phyloP scores from a whole-genome alignment of 2,113 vertebrate genomes.

The Paramisgurnus dabryanus region DNA sequence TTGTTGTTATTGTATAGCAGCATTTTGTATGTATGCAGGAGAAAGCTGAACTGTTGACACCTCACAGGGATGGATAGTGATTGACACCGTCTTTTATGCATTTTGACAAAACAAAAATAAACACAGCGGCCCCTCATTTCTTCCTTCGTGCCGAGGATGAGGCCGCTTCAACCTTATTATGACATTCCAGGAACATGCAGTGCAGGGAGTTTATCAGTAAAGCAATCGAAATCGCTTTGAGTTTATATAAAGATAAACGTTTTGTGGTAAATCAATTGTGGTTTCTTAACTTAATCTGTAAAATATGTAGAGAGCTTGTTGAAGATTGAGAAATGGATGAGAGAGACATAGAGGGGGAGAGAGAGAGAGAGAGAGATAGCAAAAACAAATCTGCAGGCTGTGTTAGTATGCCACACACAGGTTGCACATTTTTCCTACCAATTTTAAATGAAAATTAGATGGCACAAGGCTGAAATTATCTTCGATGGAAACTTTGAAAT shows the following conservation, averaged over 20 bases:
- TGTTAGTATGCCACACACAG: slow-evolving; percentile 44
- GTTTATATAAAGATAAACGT: not conserved
- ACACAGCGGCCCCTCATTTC: slow-evolving; percentile 6
- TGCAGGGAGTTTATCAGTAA: not conserved
- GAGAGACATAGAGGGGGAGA: not conserved
- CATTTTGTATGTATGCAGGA: not conserved
- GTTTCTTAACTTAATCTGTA: not conserved
- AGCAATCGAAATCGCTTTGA: not conserved
- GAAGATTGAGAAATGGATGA: slow-evolving; percentile 2
- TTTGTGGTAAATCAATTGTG: not conserved
- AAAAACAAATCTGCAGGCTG: slow-evolving; percentile 5
- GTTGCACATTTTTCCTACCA: slow-evolving; percentile 9
- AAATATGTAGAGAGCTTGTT: not conserved
- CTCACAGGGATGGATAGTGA: not conserved
- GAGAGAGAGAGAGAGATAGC: not conserved
- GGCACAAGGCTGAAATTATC: no score
- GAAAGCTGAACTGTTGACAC: not conserved
- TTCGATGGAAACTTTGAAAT: no score
- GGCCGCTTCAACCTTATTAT: not conserved
- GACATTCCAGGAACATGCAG: slow-evolving; percentile 21
- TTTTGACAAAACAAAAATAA: slow-evolving; percentile 37
- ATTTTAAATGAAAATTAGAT: not conserved
- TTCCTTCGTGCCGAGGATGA: not conserved
- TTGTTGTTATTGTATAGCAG: not conserved
- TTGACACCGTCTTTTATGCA: slow-evolving; percentile 27